These are phyloP conservation scores for Spialia ferax DNA, from an alignment of 2,888 invertebrate species.

Conservation along the genomic window DNA sequence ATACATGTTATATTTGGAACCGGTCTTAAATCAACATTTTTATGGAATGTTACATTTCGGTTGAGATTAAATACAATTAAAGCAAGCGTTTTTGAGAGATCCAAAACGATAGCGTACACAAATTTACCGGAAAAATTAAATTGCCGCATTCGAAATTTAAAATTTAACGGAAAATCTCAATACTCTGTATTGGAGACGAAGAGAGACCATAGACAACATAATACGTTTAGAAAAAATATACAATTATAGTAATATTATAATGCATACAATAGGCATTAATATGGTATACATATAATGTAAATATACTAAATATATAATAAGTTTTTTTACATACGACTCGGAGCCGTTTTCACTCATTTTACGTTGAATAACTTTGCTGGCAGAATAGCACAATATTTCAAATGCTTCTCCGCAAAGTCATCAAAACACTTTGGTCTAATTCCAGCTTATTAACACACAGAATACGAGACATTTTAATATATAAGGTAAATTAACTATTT, in stretches of 20 bases:
- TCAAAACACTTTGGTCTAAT: conserved; percentile 89
- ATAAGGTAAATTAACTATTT: conserved; percentile 45
- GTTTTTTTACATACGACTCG: conserved; percentile 51
- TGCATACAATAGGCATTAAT: conserved; percentile 48
- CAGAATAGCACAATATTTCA: conserved; percentile 63
- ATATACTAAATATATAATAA: conserved; percentile 47
- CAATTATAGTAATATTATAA: conserved; percentile 34
- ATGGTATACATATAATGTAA: conserved; percentile 23
- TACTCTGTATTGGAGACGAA: conserved; percentile 39
- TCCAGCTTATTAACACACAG: conserved; percentile 86
- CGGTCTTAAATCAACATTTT: conserved; percentile 69
- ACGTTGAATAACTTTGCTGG: conserved; percentile 74
- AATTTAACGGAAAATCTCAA: conserved; percentile 37
- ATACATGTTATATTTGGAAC: conserved; percentile 46
- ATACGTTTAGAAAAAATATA: conserved; percentile 34
- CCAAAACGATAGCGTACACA: conserved; percentile 50
- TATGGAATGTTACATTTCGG: conserved; percentile 81
- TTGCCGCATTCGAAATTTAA: conserved; percentile 33
- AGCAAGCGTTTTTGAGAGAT: conserved; percentile 74
- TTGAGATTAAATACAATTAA: conserved; percentile 69
- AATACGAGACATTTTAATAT: conserved; percentile 54
- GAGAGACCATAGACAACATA: conserved; percentile 31
- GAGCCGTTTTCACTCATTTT: conserved; percentile 67
- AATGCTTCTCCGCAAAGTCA: conserved; percentile 70
- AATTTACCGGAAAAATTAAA: conserved; percentile 33